A percentile compares a stretch with the other conserved stretches of the same genome.
Conservation (phyloP, 2,113 vertebrate species). For the Anser brachyrhynchus region DNA sequence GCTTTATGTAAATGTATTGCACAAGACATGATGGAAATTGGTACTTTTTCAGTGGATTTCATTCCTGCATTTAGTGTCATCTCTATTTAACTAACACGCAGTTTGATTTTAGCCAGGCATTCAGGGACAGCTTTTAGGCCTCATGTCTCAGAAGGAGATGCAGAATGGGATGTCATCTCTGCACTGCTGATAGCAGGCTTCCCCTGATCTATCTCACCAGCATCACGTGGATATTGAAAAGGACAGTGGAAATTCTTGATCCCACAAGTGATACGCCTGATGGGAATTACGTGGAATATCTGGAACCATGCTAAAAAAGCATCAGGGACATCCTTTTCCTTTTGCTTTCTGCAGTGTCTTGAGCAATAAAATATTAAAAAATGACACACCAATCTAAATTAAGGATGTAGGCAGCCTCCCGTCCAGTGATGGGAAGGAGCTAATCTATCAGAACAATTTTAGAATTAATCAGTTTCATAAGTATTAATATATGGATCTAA, state of each 20-base stretch:
- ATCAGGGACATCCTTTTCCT: background rate
- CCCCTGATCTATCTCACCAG: background rate
- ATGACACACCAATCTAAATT: background rate
- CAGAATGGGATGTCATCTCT: background rate
- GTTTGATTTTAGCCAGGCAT: constrained; percentile 27
- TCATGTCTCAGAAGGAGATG: background rate
- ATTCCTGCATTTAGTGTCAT: background rate
- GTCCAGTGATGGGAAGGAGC: background rate
- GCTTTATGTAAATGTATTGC: background rate
- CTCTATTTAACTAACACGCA: background rate
- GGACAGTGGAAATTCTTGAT: background rate
- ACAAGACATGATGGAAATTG: background rate
- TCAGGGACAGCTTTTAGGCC: background rate
- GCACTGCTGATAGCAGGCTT: background rate
- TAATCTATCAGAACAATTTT: constrained; percentile 18
- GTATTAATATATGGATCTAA: constrained; percentile 44
- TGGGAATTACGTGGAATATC: background rate
- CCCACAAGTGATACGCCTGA: background rate
- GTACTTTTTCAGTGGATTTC: background rate
- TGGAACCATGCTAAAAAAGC: background rate
- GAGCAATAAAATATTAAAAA: background rate
- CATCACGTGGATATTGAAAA: background rate
- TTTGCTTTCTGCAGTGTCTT: background rate
- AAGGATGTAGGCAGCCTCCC: background rate
- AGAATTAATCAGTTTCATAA: background rate